Evolutionary conservation across 2,888 invertebrate genomes (phyloP).

Genomic region (Hedychridium roseum): DNA sequence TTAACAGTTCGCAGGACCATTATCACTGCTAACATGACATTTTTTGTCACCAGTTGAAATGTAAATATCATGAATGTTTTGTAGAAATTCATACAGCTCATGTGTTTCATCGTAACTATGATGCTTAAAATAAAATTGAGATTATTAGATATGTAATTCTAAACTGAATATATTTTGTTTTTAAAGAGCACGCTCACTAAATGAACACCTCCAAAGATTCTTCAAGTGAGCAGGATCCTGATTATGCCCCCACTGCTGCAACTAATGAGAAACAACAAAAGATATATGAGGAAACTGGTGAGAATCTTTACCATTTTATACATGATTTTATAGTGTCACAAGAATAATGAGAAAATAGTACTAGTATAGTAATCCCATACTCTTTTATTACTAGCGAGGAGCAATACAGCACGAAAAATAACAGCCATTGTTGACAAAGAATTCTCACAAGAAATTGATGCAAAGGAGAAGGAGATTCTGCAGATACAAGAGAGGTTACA

Average conservation of each 20-base stretch:
- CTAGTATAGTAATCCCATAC: not conserved
- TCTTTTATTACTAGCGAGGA: slow-evolving; percentile 42
- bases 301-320: no score
- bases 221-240: slow-evolving; percentile 54
- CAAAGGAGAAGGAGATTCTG: slow-evolving; percentile 76
- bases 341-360: not conserved
- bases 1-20: not conserved
- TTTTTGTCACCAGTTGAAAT: not conserved
- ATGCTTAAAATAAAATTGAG: not conserved
- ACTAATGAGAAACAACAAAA: slow-evolving; percentile 47
- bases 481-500: slow-evolving; percentile 74
- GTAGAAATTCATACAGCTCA: not conserved
- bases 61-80: not conserved
- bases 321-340: not conserved
- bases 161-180: no score
- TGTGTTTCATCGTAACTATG: not conserved
- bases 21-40: not conserved
- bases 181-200: slow-evolving; percentile 22
- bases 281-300: slow-evolving; percentile 54
- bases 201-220: slow-evolving; percentile 40
- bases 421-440: slow-evolving; percentile 74
- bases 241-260: slow-evolving; percentile 49
- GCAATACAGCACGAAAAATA: slow-evolving; percentile 63
- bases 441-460: slow-evolving; percentile 75
- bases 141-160: no score